A percentile compares a stretch with the other conserved stretches of the same genome.
phyloP scores from a whole-genome alignment of 2,888 invertebrate species.

The Monochamus alternatus region DNA sequence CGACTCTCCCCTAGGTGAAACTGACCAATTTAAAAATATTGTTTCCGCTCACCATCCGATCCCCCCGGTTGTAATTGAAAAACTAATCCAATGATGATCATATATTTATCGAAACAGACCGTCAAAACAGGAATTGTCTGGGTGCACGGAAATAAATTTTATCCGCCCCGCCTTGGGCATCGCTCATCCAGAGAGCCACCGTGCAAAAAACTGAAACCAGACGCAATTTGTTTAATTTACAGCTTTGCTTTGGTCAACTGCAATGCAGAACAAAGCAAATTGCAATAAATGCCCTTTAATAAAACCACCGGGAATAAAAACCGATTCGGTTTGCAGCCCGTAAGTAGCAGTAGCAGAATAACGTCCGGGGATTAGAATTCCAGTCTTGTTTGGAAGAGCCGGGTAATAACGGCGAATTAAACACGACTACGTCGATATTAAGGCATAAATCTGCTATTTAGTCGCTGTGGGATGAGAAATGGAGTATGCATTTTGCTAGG shows the following conservation, averaged over 20 bases:
- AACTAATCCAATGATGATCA: not conserved
- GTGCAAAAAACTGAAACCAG: slow-evolving; percentile 27
- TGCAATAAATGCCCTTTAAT: slow-evolving; percentile 33
- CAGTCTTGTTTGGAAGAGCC: too few relatives aligned
- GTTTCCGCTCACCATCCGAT: too few relatives aligned
- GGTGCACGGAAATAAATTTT: slow-evolving; percentile 21
- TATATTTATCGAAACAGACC: not conserved
- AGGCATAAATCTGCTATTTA: slow-evolving; percentile 10
- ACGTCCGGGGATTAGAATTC: slow-evolving; percentile 7
- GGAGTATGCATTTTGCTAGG: not conserved
- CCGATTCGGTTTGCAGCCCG: slow-evolving; percentile 18
- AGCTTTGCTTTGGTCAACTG: slow-evolving; percentile 37
- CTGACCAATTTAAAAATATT: too few relatives aligned
- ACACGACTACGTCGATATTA: not conserved
- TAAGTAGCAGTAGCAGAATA: slow-evolving; percentile 7
- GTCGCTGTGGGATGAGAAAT: not conserved
- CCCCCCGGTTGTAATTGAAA: not conserved
- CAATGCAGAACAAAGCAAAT: slow-evolving; percentile 38
- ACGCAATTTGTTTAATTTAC: slow-evolving; percentile 38
- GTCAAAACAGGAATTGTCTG: not conserved
- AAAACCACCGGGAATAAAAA: slow-evolving; percentile 33
- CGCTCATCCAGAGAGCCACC: not conserved
- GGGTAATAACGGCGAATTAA: too few relatives aligned
- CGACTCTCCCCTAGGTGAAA: too few relatives aligned
- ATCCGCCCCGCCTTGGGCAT: not conserved